Conservation (phyloP, 2,113 vertebrate species). For the Cepphus grylle region DNA sequence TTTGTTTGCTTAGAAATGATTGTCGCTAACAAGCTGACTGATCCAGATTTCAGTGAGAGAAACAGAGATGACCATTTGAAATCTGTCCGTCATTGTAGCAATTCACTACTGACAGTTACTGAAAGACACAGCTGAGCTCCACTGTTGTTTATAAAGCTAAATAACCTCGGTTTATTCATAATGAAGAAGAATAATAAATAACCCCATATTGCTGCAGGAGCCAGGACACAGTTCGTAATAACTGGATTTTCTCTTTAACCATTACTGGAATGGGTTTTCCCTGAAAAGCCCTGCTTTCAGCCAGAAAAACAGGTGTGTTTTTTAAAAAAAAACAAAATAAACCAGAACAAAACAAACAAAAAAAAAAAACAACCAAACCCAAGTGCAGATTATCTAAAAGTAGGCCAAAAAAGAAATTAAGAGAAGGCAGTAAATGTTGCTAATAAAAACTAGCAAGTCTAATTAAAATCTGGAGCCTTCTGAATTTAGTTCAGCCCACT, state of each 20-base stretch:
- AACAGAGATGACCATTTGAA: background rate
- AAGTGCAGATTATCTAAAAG: background rate
- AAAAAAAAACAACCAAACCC: too few relatives aligned
- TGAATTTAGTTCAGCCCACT: background rate
- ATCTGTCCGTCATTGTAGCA: background rate
- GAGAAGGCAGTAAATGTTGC: background rate
- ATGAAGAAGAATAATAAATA: background rate
- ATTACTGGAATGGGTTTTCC: background rate
- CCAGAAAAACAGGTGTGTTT: background rate
- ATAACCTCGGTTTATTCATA: background rate
- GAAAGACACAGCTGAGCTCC: background rate
- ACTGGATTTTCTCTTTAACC: background rate
- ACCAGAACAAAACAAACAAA: background rate
- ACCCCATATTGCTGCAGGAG: background rate
- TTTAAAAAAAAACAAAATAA: too few relatives aligned
- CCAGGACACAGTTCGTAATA: background rate
- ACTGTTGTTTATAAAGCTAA: background rate
- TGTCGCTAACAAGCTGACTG: background rate
- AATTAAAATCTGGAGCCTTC: background rate
- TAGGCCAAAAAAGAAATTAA: background rate
- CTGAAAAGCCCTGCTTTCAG: background rate
- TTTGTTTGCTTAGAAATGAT: background rate
- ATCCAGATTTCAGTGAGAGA: background rate
- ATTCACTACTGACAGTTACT: background rate
- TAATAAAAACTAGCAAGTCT: background rate